These are phyloP conservation scores for Hypomesus transpacificus DNA, from an alignment of 2,113 vertebrate species.

Conservation along the genomic window DNA sequence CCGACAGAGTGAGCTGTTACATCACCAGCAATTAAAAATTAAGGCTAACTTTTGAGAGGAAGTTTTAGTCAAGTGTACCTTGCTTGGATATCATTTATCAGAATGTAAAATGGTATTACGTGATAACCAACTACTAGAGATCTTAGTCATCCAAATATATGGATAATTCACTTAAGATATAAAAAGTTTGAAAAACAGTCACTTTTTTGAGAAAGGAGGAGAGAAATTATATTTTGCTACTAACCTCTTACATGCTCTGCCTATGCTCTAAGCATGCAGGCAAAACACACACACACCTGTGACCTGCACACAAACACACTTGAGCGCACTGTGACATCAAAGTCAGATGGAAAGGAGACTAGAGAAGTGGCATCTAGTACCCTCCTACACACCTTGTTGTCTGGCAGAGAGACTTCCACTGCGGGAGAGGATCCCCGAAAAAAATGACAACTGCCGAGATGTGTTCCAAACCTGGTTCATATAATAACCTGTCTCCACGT, in stretches of 20 bases:
- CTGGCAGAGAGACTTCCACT: not conserved
- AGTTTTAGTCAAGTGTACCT: not conserved
- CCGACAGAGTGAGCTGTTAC: not conserved
- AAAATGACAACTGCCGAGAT: slow-evolving; percentile 10
- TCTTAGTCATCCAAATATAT: too few species aligned
- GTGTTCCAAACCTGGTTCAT: slow-evolving; percentile 39
- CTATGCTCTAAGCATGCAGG: too few species aligned
- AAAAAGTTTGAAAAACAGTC: not conserved
- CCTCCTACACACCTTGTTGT: not conserved
- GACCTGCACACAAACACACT: not conserved
- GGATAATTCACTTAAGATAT: not conserved
- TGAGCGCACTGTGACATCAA: not conserved
- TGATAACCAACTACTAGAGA: too few species aligned
- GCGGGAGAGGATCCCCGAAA: slow-evolving; percentile 1
- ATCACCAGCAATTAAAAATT: not conserved
- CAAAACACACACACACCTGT: slow-evolving; percentile 4
- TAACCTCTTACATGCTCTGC: too few species aligned
- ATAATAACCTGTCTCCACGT: slow-evolving; percentile 49
- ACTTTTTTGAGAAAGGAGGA: not conserved
- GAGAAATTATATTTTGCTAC: not conserved
- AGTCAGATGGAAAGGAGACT: not conserved
- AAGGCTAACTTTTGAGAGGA: not conserved
- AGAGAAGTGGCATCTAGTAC: not conserved
- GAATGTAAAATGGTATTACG: not conserved
- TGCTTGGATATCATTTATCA: not conserved